Percentiles rank a stretch among this genome's conserved stretches.
phyloP scores from a whole-genome alignment of 2,113 vertebrate genomes.

The Callospermophilus lateralis region DNA sequence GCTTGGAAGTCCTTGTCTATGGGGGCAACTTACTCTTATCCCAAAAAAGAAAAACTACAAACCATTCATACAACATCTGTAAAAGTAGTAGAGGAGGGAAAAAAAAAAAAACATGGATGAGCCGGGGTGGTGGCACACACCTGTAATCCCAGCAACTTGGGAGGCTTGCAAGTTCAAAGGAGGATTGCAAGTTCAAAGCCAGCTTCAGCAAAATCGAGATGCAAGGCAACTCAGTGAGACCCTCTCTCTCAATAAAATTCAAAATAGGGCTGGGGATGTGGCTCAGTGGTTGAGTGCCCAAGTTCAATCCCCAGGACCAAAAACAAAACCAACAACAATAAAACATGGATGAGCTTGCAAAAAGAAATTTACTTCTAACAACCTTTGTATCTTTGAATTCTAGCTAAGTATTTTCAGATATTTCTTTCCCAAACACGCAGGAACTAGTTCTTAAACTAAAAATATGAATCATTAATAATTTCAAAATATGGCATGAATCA shows the following conservation, averaged over 20 bases:
- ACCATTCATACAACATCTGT: not conserved
- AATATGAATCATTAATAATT: conserved; percentile 70
- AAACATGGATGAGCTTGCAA: not conserved
- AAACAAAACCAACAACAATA: no score
- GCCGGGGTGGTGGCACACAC: no score
- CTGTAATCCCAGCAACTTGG: no score
- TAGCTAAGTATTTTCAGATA: conserved; percentile 37
- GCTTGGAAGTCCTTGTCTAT: conserved; percentile 16
- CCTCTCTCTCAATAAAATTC: no score
- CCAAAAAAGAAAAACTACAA: not conserved
- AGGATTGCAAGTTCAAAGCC: no score
- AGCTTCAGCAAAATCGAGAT: no score
- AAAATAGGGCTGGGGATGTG: no score
- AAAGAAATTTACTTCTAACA: not conserved
- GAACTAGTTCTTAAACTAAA: conserved; percentile 71
- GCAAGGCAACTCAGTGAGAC: no score
- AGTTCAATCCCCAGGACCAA: no score
- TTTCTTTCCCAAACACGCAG: conserved; percentile 52
- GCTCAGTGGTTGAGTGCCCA: no score
- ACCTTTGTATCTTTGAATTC: not conserved
- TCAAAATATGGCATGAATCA: conserved; percentile 71
- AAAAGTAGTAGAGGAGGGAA: not conserved
- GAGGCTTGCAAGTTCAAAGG: no score
- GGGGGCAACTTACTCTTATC: not conserved
- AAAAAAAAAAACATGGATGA: not conserved